Evolutionary conservation across 2,113 vertebrate species (phyloP).

Genomic region (Paramisgurnus dabryanus): DNA sequence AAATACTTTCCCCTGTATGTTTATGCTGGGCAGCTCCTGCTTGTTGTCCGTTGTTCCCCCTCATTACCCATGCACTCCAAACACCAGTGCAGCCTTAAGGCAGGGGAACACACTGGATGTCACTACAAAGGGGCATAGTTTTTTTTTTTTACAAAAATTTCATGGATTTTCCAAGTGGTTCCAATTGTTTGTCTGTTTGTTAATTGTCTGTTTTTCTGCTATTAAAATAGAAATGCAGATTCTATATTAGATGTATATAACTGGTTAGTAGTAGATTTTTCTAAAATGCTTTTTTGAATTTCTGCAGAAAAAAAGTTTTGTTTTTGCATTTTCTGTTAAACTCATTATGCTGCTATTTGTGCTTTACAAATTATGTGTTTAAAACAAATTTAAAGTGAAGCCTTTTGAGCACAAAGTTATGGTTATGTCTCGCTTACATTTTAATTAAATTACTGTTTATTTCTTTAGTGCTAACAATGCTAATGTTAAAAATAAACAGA

Average conservation of each 20-base stretch:
- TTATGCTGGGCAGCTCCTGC: slow-evolving; percentile 45
- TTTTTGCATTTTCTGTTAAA: background rate
- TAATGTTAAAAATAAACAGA: no score
- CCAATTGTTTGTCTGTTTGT: no score
- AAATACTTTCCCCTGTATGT: slow-evolving; percentile 57
- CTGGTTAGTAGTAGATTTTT: no score
- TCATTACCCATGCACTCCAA: slow-evolving; percentile 58
- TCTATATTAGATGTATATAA: background rate
- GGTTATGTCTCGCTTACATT: no score
- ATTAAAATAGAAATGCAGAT: background rate
- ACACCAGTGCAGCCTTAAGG: slow-evolving; percentile 52
- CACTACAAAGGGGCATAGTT: slow-evolving; percentile 23
- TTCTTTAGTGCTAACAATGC: no score
- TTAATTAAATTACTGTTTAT: no score
- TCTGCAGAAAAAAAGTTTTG: background rate
- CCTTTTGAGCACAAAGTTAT: no score
- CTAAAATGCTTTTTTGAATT: no score
- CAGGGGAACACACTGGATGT: slow-evolving; percentile 36
- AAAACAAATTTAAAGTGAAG: no score
- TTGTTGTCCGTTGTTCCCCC: slow-evolving; percentile 57
- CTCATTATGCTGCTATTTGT: no score
- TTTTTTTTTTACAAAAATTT: slow-evolving; percentile 2
- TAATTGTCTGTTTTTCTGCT: background rate
- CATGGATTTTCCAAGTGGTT: background rate
- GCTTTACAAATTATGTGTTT: no score